These are phyloP conservation scores for Parambassis ranga DNA, from an alignment of 2,797 vertebrate species.

Conservation along the genomic window DNA sequence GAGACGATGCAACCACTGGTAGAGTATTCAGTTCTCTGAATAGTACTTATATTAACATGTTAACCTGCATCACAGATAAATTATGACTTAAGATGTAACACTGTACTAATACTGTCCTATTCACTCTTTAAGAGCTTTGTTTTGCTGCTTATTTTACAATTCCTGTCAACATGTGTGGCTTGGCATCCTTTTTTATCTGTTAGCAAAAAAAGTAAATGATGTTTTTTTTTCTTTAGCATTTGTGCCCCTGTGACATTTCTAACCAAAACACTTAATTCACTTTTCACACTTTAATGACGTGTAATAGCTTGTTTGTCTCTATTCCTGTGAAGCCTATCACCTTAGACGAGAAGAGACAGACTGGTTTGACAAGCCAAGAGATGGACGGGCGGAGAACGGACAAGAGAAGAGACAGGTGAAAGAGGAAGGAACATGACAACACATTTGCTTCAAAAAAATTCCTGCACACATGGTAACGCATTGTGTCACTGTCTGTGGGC, in stretches of 20 bases:
- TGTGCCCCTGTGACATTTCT: too few species aligned
- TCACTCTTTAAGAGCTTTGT: neutral
- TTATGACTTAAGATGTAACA: too few species aligned
- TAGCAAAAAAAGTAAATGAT: too few species aligned
- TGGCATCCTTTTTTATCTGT: constrained; percentile 5
- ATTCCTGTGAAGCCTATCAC: constrained; percentile 93
- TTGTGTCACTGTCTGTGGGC: constrained; percentile 49
- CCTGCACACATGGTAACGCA: constrained; percentile 5
- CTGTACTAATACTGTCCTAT: constrained; percentile 25
- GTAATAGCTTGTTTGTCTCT: constrained; percentile 72
- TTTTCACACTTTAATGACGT: too few species aligned
- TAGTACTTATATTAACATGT: constrained; percentile 47
- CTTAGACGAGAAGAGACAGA: constrained; percentile 95
- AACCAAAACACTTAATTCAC: too few species aligned
- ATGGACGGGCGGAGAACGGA: constrained; percentile 88
- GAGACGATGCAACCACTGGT: constrained; percentile 81
- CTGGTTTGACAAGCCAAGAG: constrained; percentile 98
- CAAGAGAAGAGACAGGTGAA: constrained; percentile 91
- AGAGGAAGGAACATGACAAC: neutral
- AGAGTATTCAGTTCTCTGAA: constrained; percentile 77
- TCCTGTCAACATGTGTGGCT: constrained; percentile 1
- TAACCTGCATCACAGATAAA: constrained; percentile 44
- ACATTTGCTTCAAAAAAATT: neutral
- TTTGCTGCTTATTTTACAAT: neutral
- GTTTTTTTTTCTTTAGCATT: too few species aligned